These are phyloP conservation scores for Calyptomena viridis DNA, from an alignment of 2,113 vertebrate genomes.

Conservation along the genomic window DNA sequence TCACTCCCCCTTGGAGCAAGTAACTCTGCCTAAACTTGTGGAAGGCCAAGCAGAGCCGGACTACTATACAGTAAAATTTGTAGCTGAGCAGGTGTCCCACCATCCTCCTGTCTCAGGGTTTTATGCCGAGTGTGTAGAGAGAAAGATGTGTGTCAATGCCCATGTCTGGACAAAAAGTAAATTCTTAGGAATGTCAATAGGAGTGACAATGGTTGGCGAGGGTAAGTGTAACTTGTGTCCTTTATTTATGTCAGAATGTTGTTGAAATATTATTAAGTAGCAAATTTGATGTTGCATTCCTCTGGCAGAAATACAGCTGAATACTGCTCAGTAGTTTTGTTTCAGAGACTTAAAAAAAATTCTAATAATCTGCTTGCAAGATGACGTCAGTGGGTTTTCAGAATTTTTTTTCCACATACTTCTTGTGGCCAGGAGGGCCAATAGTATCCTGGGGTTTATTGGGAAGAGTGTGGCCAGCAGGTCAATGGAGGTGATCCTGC, in stretches of 20 bases:
- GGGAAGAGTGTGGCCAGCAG: background rate
- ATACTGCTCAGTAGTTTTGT: background rate
- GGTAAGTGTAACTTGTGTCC: slow-evolving; percentile 74
- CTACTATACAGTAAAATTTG: slow-evolving; percentile 86
- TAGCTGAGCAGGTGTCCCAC: slow-evolving; percentile 97
- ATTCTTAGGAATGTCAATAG: slow-evolving; percentile 99
- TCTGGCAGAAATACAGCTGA: background rate
- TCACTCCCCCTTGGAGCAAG: slow-evolving; percentile 36
- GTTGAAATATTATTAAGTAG: background rate
- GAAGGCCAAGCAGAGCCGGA: slow-evolving; percentile 64
- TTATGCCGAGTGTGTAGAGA: slow-evolving; percentile 94
- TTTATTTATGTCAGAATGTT: background rate
- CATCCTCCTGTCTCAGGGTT: slow-evolving; percentile 98
- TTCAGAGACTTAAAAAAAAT: background rate
- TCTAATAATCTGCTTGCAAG: background rate
- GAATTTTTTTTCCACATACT: background rate
- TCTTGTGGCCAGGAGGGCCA: background rate
- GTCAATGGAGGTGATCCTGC: background rate
- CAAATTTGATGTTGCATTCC: background rate
- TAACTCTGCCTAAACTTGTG: slow-evolving; percentile 41
- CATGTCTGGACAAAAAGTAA: slow-evolving; percentile 99
- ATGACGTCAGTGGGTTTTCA: background rate
- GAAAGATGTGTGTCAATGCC: slow-evolving; percentile 91
- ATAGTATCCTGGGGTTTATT: background rate
- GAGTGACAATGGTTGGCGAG: slow-evolving; percentile 96